Base-by-base conservation (phyloP, 1,140 invertebrate species). In the Magallana ariakensis region DNA sequence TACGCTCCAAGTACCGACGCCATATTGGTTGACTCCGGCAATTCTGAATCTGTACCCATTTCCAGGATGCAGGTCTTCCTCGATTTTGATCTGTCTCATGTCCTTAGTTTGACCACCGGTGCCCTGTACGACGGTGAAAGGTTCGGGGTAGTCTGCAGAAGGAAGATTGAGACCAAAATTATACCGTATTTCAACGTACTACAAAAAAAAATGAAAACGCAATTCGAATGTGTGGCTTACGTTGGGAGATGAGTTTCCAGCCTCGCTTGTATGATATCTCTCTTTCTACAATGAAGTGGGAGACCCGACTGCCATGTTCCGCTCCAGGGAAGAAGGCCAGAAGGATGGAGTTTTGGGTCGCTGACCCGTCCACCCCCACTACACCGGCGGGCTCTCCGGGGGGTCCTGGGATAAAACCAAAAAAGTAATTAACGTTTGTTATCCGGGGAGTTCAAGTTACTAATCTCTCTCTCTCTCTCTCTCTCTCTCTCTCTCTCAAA, bases 31-130 rank as follows among this genome's bases (percentile, higher is more conserved):
- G 22, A 96, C 96, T 13, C 98, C 98, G 87, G 96, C 95, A 2
- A 99, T 97, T 87, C 97, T 96, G 92, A 99, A 99, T 92, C 98
- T 97, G 93, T 99, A 99, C 0, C 96, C 96, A 0, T 97, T 97
- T 96, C 97, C 98, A 0, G 98, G 98, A 86, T 96, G 96, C 4
- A 99, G 94, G 10, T 84, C 89, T 33, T 84, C 89, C 15, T 22
- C 88, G 0, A 94, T 87, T n/a, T 83, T 58, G 15, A 85, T 86
- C 16, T 62, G 75, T 15, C 82, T 75, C 80, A 80, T 89, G 81
- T 88, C 85, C 7, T 58, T 81, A 11, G 53, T 16, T 33, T 7
- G 70, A 15, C 8, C 26, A 26, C 19, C 22, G 66, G 66, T 26
- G 5, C 66, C 66, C 10, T 19, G 66, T 19, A 75, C 22, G 46